Evolutionary conservation across 1,140 invertebrate genomes (phyloP).

Genomic region (Temnothorax curvispinosus): DNA sequence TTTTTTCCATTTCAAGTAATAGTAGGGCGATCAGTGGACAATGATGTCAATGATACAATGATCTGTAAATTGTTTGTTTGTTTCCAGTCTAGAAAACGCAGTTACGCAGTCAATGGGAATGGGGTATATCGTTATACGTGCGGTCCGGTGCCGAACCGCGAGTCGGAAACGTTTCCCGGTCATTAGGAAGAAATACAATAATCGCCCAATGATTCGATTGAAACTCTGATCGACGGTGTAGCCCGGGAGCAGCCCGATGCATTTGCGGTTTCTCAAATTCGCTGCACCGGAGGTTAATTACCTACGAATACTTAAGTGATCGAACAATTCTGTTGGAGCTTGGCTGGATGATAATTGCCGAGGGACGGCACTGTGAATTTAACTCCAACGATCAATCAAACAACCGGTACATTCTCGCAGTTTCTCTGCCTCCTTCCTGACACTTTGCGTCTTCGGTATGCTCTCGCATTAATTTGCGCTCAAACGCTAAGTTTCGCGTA

Average conservation of each 20-base stretch:
- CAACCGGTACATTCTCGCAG: slow-evolving; percentile 4
- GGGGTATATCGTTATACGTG: slow-evolving; percentile 40
- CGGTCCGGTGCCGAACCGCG: slow-evolving; percentile 17
- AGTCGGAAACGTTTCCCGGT: slow-evolving; percentile 53
- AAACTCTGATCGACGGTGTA: slow-evolving; percentile 51
- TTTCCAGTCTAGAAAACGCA: slow-evolving; percentile 20
- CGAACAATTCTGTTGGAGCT: slow-evolving; percentile 41
- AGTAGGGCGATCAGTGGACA: background rate
- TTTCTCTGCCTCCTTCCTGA: slow-evolving; percentile 22
- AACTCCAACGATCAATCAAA: slow-evolving; percentile 66
- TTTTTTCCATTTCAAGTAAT: background rate
- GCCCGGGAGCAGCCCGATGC: background rate
- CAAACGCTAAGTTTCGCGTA: background rate
- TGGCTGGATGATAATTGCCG: slow-evolving; percentile 62
- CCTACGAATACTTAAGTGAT: slow-evolving; percentile 63
- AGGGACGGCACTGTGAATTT: slow-evolving; percentile 54
- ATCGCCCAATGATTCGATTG: slow-evolving; percentile 60
- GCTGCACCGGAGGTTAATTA: slow-evolving; percentile 55
- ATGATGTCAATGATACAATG: background rate
- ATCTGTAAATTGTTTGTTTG: slow-evolving; percentile 17
- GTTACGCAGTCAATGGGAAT: slow-evolving; percentile 25
- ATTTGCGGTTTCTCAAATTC: slow-evolving; percentile 44
- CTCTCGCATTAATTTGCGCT: background rate
- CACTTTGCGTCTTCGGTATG: background rate
- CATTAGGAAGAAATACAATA: slow-evolving; percentile 61